These are phyloP conservation scores for Lottia scabra DNA, from an alignment of 2,888 invertebrate species.

Conservation along the genomic window DNA sequence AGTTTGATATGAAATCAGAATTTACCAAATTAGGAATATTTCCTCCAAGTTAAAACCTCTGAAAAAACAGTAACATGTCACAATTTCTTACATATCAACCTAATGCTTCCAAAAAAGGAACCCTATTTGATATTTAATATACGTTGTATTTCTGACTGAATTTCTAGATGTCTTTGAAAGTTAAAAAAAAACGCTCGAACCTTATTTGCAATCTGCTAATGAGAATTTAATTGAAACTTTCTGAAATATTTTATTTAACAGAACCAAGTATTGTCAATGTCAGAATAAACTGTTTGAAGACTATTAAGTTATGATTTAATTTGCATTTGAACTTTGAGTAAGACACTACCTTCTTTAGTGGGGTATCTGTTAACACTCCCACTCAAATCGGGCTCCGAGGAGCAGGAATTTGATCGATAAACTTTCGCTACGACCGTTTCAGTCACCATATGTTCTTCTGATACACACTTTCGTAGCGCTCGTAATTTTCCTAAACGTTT, in stretches of 20 bases:
- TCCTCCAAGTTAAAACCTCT: neutral
- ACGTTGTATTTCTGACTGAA: no score
- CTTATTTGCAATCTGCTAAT: no score
- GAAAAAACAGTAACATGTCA: neutral
- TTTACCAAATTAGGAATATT: neutral
- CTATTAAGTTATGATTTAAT: slow-evolving; percentile 13
- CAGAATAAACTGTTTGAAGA: neutral
- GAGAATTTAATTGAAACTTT: no score
- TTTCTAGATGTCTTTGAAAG: no score
- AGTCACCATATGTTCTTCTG: slow-evolving; percentile 45
- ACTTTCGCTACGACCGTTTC: slow-evolving; percentile 43
- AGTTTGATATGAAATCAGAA: no score
- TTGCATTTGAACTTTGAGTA: slow-evolving; percentile 20
- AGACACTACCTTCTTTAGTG: slow-evolving; percentile 14
- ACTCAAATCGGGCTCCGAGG: slow-evolving; percentile 36
- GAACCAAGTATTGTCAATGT: no score
- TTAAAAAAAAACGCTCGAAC: no score
- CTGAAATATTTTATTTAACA: no score
- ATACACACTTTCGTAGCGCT: slow-evolving; percentile 50
- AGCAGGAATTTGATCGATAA: slow-evolving; percentile 41
- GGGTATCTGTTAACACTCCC: neutral
- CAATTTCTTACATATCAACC: no score
- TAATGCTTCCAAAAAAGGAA: no score
- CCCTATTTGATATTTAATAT: no score
- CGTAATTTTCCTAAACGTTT: slow-evolving; percentile 36